Conservation (phyloP, 2,888 invertebrate species). For the Matsumyia berberina region DNA sequence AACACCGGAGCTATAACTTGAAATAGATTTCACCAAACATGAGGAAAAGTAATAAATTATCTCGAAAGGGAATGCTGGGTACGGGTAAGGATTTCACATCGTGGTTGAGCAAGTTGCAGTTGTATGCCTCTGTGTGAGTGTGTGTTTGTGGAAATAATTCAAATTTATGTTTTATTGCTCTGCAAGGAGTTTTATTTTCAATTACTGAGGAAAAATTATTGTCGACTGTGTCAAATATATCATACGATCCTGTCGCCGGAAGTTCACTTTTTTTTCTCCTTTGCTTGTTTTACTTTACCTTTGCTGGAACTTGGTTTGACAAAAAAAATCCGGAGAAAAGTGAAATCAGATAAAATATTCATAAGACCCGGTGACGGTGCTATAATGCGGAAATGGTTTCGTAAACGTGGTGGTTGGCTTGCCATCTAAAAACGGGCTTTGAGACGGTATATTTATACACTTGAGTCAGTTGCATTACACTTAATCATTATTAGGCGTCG, state of each 20-base stretch:
- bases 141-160: slow-evolving; percentile 54
- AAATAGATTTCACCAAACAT: slow-evolving; percentile 66
- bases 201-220: slow-evolving; percentile 70
- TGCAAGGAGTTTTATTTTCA: slow-evolving; percentile 73
- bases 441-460: slow-evolving; percentile 27
- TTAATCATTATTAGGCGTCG: slow-evolving; percentile 57
- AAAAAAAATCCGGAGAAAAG: slow-evolving; percentile 17
- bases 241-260: slow-evolving; percentile 63
- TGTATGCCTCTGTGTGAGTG: slow-evolving; percentile 17
- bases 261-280: slow-evolving; percentile 25
- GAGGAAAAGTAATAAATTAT: slow-evolving; percentile 68
- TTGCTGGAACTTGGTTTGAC: slow-evolving; percentile 7
- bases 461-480: slow-evolving; percentile 48
- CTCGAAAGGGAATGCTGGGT: slow-evolving; percentile 9
- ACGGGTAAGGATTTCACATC: slow-evolving; percentile 56
- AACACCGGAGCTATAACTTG: slow-evolving; percentile 38
- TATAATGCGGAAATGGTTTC: slow-evolving; percentile 58
- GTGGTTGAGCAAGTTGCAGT: slow-evolving; percentile 33
- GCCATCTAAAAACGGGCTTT: neutral
- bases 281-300: neutral
- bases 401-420: slow-evolving; percentile 17
- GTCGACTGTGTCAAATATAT: slow-evolving; percentile 74
- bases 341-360: slow-evolving; percentile 74
- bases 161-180: slow-evolving; percentile 74
- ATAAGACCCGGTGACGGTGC: slow-evolving; percentile 50